Evolutionary conservation across 2,888 invertebrate genomes (phyloP).

Genomic region (Xestia ashworthii): DNA sequence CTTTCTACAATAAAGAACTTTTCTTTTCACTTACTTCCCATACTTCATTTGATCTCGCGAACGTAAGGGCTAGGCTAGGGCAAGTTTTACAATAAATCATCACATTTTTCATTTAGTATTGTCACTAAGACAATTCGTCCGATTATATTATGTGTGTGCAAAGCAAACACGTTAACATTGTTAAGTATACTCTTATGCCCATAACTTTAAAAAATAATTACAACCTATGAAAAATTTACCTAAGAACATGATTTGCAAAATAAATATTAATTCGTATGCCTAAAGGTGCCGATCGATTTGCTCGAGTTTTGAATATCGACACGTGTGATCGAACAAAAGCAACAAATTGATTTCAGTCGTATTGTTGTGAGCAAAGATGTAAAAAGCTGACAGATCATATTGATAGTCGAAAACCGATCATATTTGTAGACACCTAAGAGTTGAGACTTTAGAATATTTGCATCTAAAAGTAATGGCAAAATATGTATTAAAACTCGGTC

Average conservation of each 20-base stretch:
- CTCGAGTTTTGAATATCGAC: not conserved
- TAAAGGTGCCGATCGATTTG: not conserved
- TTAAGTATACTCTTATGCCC: constrained; percentile 40
- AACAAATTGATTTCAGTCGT: not conserved
- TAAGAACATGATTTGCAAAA: constrained; percentile 47
- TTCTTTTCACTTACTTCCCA: constrained; percentile 12
- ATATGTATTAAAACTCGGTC: constrained; percentile 48
- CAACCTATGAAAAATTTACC: constrained; percentile 41
- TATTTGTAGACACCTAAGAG: constrained; percentile 3
- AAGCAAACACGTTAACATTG: constrained; percentile 33
- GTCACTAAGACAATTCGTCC: constrained; percentile 50
- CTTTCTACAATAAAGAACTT: constrained; percentile 11
- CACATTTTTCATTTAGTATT: constrained; percentile 33
- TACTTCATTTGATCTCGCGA: constrained; percentile 18
- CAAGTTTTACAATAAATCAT: constrained; percentile 38
- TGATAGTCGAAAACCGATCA: not conserved
- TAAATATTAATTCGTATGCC: constrained; percentile 44
- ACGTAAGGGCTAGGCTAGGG: constrained; percentile 21
- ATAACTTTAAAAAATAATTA: constrained; percentile 15
- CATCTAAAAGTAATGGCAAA: constrained; percentile 55
- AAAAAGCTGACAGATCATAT: not conserved
- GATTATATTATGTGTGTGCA: constrained; percentile 21
- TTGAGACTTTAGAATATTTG: constrained; percentile 45
- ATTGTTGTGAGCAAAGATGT: not conserved
- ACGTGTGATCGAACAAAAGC: not conserved